Percentiles rank a stretch among this genome's conserved stretches.
Evolutionary conservation across 2,888 invertebrate species (phyloP).

Genomic region (Macrophya alboannulata): DNA sequence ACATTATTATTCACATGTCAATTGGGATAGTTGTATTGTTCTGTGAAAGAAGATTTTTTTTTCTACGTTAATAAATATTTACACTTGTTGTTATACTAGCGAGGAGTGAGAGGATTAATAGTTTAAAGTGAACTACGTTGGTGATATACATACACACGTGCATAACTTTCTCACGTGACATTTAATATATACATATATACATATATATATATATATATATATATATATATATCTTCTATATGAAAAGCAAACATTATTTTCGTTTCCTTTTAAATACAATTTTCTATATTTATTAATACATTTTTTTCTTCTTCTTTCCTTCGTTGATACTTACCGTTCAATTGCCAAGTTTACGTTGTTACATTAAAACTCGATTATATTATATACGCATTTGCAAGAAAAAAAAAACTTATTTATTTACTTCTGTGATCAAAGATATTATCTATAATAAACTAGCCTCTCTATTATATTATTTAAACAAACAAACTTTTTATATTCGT

Average conservation of each 20-base stretch:
- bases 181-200: too few relatives aligned
- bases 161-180: not conserved
- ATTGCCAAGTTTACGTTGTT: not conserved
- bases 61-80: not conserved
- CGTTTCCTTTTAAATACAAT: not conserved
- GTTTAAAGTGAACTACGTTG: not conserved
- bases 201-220: too few relatives aligned
- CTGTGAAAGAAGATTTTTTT: not conserved
- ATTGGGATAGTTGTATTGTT: not conserved
- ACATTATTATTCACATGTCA: conserved; percentile 4
- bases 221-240: too few relatives aligned
- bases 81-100: not conserved
- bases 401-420: not conserved
- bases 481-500: too few relatives aligned
- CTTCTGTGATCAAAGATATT: not conserved
- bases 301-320: not conserved
- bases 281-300: not conserved
- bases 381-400: not conserved
- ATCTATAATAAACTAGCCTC: too few relatives aligned
- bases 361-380: not conserved
- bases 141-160: not conserved
- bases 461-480: too few relatives aligned
- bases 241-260: not conserved
- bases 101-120: conserved; percentile 8
- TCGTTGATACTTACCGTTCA: not conserved